A percentile compares a stretch with the other conserved stretches of the same genome.
Evolutionary conservation across 2,797 vertebrate genomes (phyloP).

Genomic region (Premnoplex brunnescens): DNA sequence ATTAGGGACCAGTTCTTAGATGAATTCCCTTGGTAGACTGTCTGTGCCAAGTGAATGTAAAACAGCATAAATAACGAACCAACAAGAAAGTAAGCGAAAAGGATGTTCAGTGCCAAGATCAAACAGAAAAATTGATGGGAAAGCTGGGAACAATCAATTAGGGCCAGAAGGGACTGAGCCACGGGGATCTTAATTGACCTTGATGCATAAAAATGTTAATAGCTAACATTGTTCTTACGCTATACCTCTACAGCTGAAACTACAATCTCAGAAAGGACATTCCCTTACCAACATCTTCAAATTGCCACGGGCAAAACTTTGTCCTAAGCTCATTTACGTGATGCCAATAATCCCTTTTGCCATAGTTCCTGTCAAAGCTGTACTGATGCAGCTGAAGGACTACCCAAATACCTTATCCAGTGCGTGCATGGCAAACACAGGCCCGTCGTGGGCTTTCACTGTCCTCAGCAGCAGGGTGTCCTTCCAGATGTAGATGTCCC

Average conservation of each 20-base stretch:
- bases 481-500: slow-evolving; percentile 97
- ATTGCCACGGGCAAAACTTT: not conserved
- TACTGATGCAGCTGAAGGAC: not conserved
- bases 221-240: not conserved
- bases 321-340: not conserved
- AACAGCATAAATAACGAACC: not conserved
- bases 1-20: not conserved
- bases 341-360: not conserved
- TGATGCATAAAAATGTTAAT: not conserved
- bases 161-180: not conserved
- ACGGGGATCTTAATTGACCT: not conserved
- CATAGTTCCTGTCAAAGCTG: not conserved
- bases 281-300: not conserved
- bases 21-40: not conserved
- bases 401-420: slow-evolving; percentile 87
- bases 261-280: not conserved
- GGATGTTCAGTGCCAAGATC: not conserved
- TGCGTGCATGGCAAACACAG: slow-evolving; percentile 95
- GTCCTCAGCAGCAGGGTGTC: slow-evolving; percentile 89
- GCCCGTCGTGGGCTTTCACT: slow-evolving; percentile 94
- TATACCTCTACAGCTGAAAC: not conserved
- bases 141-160: not conserved
- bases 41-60: not conserved
- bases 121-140: slow-evolving; percentile 1
- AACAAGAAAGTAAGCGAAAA: not conserved